Base-by-base conservation (phyloP, 2,113 vertebrate genomes). In the Leucosticte australis region DNA sequence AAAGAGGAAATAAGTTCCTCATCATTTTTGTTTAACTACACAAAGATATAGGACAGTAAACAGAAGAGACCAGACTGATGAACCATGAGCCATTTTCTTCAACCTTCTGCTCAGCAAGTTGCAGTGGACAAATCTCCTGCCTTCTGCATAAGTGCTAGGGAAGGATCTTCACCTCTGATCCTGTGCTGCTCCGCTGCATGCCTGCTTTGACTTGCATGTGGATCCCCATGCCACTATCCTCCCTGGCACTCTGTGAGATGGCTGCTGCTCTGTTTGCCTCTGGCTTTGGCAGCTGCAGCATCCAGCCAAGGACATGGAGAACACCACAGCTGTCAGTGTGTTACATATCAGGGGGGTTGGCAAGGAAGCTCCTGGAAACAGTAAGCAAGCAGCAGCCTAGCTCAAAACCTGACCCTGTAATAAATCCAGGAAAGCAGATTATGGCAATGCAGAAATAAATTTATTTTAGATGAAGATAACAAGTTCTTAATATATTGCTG, bases 101-200 rank as follows among this genome's bases (percentile, higher is more conserved):
- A 7, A 10, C 10, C 22, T 68, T 39, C 20, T 49, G 5, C n/a
- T 83, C 28, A 16, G 12, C 18, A 33, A 27, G 56, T 11, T 65
- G 42, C 13, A 50, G 3, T 0, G 2, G 11, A 42, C 6, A 69
- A 50, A 42, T 41, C 31, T 16, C 18, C 35, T 0, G 0, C 14
- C 17, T 64, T 28, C 13, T 13, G 10, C 0, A 0, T 5, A n/a
- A 41, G 7, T 33, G 18, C 16, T 21, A 22, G 11, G 4, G 37
- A 42, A 74, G 39, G 9, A 13, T 5, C 15, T 8, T 7, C 24
- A 26, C 9, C 7, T 13, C 24, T 17, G 31, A 33, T 5, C 8
- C 19, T 1, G 0, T 2, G 9, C 5, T 46, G 42, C 55, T 47
- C 33, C 83, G 33, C 23, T 47, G 31, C 28, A 9, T 50, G 21